phyloP scores from a whole-genome alignment of 2,888 invertebrate species.

The Ochropleura plecta region DNA sequence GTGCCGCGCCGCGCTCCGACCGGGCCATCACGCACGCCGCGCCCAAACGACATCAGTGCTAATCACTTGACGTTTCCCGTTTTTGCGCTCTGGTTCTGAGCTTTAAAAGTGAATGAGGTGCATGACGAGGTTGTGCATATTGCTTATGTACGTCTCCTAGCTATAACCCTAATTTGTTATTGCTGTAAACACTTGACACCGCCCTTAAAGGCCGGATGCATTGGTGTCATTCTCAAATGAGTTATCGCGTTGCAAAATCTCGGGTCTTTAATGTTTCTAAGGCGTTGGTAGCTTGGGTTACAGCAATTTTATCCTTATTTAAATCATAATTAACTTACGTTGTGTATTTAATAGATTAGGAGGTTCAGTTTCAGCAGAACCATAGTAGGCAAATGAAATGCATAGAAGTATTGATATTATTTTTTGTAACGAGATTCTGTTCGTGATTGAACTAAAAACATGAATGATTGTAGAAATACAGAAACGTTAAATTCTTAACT shows the following conservation, averaged over 20 bases:
- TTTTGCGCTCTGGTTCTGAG: slow-evolving; percentile 82
- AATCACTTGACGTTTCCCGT: slow-evolving; percentile 87
- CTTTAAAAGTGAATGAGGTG: slow-evolving; percentile 86
- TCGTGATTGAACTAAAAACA: slow-evolving; percentile 11
- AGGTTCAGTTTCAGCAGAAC: slow-evolving; percentile 28
- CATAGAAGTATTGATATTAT: slow-evolving; percentile 53
- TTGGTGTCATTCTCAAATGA: slow-evolving; percentile 85
- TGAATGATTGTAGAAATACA: slow-evolving; percentile 4
- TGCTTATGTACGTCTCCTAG: slow-evolving; percentile 70
- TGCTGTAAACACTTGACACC: slow-evolving; percentile 75
- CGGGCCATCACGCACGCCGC: slow-evolving; percentile 83
- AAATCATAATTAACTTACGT: slow-evolving; percentile 25
- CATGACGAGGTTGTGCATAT: slow-evolving; percentile 79
- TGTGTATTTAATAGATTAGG: slow-evolving; percentile 14
- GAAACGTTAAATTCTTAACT: slow-evolving; percentile 27
- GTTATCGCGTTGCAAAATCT: slow-evolving; percentile 83
- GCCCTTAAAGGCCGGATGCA: slow-evolving; percentile 85
- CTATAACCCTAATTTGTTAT: slow-evolving; percentile 64
- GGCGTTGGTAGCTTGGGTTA: slow-evolving; percentile 55
- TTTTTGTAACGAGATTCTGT: slow-evolving; percentile 32
- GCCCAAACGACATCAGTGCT: slow-evolving; percentile 84
- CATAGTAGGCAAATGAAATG: slow-evolving; percentile 47
- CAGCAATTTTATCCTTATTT: slow-evolving; percentile 46
- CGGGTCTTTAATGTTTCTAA: slow-evolving; percentile 69
- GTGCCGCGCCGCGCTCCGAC: slow-evolving; percentile 88